Percentiles rank a stretch among this genome's conserved stretches.
Evolutionary conservation across 2,888 invertebrate species (phyloP).

Genomic region (Sialis lutaria): DNA sequence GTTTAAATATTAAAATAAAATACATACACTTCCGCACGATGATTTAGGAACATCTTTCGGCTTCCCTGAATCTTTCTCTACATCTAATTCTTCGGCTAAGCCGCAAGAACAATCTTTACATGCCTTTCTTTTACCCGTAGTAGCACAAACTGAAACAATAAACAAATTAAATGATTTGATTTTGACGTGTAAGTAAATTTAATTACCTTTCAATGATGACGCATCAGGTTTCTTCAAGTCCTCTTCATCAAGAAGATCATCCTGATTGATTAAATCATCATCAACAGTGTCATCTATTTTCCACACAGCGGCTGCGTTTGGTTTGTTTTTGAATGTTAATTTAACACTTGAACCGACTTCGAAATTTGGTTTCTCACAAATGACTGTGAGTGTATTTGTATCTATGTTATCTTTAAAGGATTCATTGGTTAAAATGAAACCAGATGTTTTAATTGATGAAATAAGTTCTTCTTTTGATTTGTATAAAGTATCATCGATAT

Average conservation of each 20-base stretch:
- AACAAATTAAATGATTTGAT: slow-evolving; percentile 2
- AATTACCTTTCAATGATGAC: slow-evolving; percentile 57
- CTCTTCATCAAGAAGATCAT: slow-evolving; percentile 74
- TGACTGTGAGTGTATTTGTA: slow-evolving; percentile 15
- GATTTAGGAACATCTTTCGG: slow-evolving; percentile 50
- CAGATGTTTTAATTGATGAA: slow-evolving; percentile 41
- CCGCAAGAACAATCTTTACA: slow-evolving; percentile 98
- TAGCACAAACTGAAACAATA: slow-evolving; percentile 48
- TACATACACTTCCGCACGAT: slow-evolving; percentile 82
- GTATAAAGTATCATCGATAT: slow-evolving; percentile 21
- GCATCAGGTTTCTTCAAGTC: slow-evolving; percentile 81
- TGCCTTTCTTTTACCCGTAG: slow-evolving; percentile 84
- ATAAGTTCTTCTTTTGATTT: slow-evolving; percentile 17
- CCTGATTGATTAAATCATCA: slow-evolving; percentile 71
- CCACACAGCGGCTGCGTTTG: slow-evolving; percentile 42
- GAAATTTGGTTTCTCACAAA: slow-evolving; percentile 50
- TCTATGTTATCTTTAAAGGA: slow-evolving; percentile 17
- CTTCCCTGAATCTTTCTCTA: slow-evolving; percentile 34
- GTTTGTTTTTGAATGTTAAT: slow-evolving; percentile 26
- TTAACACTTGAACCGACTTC: slow-evolving; percentile 47
- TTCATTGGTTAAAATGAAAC: slow-evolving; percentile 30
- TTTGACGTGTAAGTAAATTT: slow-evolving; percentile 6
- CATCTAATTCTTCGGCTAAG: slow-evolving; percentile 77
- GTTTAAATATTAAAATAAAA: too few relatives aligned
- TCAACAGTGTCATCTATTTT: slow-evolving; percentile 44